A percentile compares a stretch with the other conserved stretches of the same genome.
These are phyloP conservation scores for Struthio camelus DNA, from an alignment of 2,113 vertebrate species.

Conservation along the genomic window DNA sequence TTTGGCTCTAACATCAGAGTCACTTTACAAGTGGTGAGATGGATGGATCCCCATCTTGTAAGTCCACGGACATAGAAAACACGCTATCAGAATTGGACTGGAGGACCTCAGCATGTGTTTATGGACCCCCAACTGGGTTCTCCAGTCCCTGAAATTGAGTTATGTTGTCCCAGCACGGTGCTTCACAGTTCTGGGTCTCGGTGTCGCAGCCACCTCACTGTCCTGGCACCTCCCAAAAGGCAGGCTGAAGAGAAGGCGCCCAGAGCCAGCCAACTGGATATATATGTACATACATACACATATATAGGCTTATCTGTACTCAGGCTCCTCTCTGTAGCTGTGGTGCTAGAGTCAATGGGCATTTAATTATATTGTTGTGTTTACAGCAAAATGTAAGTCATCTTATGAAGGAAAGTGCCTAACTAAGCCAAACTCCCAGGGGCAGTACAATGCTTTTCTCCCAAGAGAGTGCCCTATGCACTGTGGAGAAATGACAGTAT, in stretches of 20 bases:
- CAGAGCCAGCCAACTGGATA: accelerated
- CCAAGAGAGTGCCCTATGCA: background rate
- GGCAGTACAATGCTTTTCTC: background rate
- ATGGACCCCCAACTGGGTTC: background rate
- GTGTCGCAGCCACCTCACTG: too few species aligned
- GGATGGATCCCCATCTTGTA: background rate
- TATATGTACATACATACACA: too few species aligned
- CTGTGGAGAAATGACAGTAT: background rate
- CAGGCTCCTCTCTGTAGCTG: too few species aligned
- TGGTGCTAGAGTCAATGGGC: background rate
- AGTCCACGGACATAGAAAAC: background rate
- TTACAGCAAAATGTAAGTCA: background rate
- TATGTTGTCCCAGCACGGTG: background rate
- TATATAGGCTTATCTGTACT: background rate
- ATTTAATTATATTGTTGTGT: background rate
- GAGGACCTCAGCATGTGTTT: background rate
- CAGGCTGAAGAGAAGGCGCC: background rate
- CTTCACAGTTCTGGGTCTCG: background rate
- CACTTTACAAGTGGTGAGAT: background rate
- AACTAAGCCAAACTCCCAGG: background rate
- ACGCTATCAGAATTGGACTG: background rate
- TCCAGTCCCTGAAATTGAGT: background rate
- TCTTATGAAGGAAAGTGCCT: background rate
- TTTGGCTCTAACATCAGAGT: background rate
- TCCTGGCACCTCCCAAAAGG: accelerated